A percentile compares a stretch with the other conserved stretches of the same genome.
Conservation (phyloP, 2,113 vertebrate genomes). For the Noctilio leporinus region DNA sequence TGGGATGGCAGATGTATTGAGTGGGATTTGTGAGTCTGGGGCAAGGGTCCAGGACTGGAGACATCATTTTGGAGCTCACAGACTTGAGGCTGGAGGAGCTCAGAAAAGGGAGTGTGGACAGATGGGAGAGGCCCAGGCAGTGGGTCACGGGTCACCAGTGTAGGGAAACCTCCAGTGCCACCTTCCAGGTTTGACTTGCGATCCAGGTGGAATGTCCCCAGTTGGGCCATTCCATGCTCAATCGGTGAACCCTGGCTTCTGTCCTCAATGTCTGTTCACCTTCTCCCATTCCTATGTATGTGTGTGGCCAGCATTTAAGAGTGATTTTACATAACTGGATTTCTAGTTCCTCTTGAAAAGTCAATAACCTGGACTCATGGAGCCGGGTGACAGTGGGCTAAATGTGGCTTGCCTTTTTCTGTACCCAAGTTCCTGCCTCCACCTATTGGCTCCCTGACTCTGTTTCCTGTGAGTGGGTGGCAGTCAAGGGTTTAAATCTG, state of each 20-base stretch:
- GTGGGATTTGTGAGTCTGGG: background rate
- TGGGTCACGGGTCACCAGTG: background rate
- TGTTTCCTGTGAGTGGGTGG: background rate
- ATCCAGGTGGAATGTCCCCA: background rate
- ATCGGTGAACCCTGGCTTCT: background rate
- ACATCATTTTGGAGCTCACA: background rate
- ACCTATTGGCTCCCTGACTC: background rate
- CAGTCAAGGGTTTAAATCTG: background rate
- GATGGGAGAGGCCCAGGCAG: fast-evolving
- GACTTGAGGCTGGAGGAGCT: background rate
- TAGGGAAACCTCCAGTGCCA: background rate
- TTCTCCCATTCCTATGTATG: background rate
- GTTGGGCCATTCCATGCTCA: background rate
- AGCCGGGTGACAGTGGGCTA: background rate
- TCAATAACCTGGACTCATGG: background rate
- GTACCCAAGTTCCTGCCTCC: background rate
- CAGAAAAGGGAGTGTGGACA: too few species aligned
- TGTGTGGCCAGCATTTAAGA: background rate
- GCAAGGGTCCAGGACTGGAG: background rate
- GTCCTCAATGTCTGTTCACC: background rate
- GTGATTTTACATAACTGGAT: background rate
- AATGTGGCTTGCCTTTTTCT: background rate
- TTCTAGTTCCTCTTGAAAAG: background rate
- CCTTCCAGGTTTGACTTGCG: fast-evolving
- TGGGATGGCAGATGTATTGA: background rate